phyloP scores from a whole-genome alignment of 2,113 vertebrate species.

The Nothocercus julius region DNA sequence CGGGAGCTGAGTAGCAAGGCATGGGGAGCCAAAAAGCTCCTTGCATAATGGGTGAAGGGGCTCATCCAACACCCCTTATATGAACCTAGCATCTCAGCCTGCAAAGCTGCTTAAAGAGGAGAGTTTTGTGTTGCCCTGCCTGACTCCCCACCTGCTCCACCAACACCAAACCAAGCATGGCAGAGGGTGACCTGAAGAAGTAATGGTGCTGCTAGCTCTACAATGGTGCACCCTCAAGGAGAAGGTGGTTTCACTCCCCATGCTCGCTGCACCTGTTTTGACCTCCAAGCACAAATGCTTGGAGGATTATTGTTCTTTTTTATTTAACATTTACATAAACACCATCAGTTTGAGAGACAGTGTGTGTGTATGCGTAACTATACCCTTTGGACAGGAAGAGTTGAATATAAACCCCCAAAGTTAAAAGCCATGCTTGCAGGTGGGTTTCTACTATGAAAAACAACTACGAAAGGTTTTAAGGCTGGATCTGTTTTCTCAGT shows the following conservation, averaged over 20 bases:
- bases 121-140: too few relatives aligned
- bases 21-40: not conserved
- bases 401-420: not conserved
- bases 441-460: not conserved
- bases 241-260: not conserved
- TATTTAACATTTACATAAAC: not conserved
- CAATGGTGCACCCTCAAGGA: not conserved
- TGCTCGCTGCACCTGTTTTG: too few relatives aligned
- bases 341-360: not conserved
- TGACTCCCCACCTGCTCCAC: not conserved
- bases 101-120: not conserved
- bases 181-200: not conserved
- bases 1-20: not conserved
- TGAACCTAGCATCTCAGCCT: not conserved
- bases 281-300: fast-evolving
- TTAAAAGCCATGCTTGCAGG: not conserved
- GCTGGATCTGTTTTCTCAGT: not conserved
- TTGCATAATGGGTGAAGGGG: not conserved
- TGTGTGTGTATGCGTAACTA: fast-evolving
- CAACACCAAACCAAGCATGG: not conserved
- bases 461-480: not conserved
- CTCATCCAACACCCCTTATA: fast-evolving
- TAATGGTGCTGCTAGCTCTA: not conserved
- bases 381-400: not conserved
- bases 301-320: not conserved